Conservation (phyloP, 1,140 invertebrate genomes). For the Kradibia gibbosae region DNA sequence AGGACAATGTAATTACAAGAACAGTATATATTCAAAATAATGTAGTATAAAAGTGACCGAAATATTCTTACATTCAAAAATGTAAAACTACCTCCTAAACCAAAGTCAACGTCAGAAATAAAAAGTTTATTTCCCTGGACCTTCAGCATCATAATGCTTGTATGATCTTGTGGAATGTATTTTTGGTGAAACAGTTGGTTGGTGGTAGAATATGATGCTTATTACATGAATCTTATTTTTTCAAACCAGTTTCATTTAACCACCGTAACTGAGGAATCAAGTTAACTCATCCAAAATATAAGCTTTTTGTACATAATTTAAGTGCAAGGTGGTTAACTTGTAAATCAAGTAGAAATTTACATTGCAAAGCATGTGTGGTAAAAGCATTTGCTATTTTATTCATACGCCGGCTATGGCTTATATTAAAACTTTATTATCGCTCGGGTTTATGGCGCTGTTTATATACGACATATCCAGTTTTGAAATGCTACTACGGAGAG, state of each 20-base stretch:
- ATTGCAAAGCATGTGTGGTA: conserved; percentile 40
- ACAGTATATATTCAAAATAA: too few species aligned
- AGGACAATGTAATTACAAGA: too few species aligned
- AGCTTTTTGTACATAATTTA: conserved; percentile 6
- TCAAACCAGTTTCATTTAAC: not conserved
- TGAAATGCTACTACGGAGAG: not conserved
- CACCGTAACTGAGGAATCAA: not conserved
- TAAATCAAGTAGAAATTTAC: conserved; percentile 37
- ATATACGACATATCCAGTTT: conserved; percentile 9
- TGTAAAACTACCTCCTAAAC: too few species aligned
- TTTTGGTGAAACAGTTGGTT: too few species aligned
- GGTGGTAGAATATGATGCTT: too few species aligned
- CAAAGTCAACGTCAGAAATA: too few species aligned
- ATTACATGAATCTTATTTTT: not conserved
- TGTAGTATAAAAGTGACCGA: too few species aligned
- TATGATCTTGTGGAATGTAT: too few species aligned
- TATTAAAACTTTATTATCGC: conserved; percentile 48
- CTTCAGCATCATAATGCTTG: too few species aligned
- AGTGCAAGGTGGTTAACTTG: conserved; percentile 24
- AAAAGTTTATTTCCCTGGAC: too few species aligned
- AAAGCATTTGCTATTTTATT: conserved; percentile 42
- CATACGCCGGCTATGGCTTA: conserved; percentile 17
- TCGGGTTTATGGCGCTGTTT: conserved; percentile 31
- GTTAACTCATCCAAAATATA: conserved; percentile 2
- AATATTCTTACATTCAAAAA: too few species aligned